Base-by-base conservation (phyloP, 1,140 invertebrate genomes). In the Nasonia longicornis region DNA sequence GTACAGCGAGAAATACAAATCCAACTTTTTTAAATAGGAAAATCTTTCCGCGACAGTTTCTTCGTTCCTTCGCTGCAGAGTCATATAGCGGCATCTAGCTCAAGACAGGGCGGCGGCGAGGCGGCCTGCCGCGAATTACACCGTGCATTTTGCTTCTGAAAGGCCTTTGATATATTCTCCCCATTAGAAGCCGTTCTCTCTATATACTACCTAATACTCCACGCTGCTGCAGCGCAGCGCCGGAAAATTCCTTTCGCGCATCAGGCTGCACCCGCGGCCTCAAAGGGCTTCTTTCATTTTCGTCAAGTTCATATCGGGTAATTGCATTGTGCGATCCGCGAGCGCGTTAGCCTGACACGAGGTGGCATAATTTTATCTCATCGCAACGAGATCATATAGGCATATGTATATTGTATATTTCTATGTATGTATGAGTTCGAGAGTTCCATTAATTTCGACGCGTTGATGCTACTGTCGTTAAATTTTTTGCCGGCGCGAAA, bases 101-200 rank as follows among this genome's bases (percentile, higher is more conserved):
- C 38, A 48, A 31, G 35, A 63, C 10, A 64, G 14, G 2, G 10
- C 20, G 16, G 4, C 12, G n/a, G 26, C 22, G 48, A 26, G 26
- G 2, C 20, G 35, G 45, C 11, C 26, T 48, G 48, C 77, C 35
- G 22, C 77, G 64, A 78, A 78, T 71, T 78, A 78, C 14, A 31
- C 3, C 8, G 0, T n/a, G n/a, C 63, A 58, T 58, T 45, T 81
- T 76, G 71, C 70, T 80, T 45, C 22, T 48, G 79, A 81, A 74
- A 80, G 79, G 63, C 35, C 26, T 73, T 80, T 71, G 48, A 73
- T 64, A 80, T 74, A 74, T 66, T 29, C 31, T 22, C 26, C 31
- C 58, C 74, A 76, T 76, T 76, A 66, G 29, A 52, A 48, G 14
- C 52, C 16, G 52, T 58, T 52, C 48, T 58, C 52, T 58, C 3